These are phyloP conservation scores for Austrolebias charrua DNA, from an alignment of 2,797 vertebrate genomes.

Conservation along the genomic window DNA sequence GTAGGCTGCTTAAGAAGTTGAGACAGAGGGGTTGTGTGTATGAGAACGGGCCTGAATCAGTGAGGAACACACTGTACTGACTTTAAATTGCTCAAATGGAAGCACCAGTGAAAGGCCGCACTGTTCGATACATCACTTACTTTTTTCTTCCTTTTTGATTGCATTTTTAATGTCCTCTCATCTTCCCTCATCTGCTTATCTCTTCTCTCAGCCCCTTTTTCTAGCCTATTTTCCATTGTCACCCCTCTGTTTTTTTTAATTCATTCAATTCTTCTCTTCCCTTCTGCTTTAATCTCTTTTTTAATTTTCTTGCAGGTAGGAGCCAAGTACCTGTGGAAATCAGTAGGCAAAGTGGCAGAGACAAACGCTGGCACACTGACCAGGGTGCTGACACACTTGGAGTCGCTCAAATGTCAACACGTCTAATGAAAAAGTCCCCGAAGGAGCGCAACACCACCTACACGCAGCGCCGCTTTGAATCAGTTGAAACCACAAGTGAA, in stretches of 20 bases:
- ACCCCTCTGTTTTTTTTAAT: background rate
- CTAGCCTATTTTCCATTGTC: background rate
- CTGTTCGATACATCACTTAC: conserved; percentile 55
- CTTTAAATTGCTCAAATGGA: conserved; percentile 65
- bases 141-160: conserved; percentile 14
- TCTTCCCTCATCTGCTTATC: conserved; percentile 1
- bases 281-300: background rate
- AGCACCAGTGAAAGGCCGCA: conserved; percentile 72
- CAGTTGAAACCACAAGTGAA: conserved; percentile 69
- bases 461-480: conserved; percentile 61
- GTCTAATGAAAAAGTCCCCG: conserved; percentile 57
- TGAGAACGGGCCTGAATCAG: conserved; percentile 51
- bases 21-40: conserved; percentile 59
- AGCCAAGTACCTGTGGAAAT: conserved; percentile 27
- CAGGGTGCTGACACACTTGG: conserved; percentile 31
- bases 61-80: conserved; percentile 73
- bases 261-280: background rate
- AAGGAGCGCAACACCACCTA: conserved; percentile 52
- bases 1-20: conserved; percentile 40
- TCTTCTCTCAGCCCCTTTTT: too few relatives aligned
- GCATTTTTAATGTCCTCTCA: conserved; percentile 9
- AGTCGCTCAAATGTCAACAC: conserved; percentile 67
- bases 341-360: conserved; percentile 7
- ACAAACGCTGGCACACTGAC: conserved; percentile 40
- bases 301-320: conserved; percentile 4